These are phyloP conservation scores for Synergus gifuensis DNA, from an alignment of 2,888 invertebrate species.

Conservation along the genomic window DNA sequence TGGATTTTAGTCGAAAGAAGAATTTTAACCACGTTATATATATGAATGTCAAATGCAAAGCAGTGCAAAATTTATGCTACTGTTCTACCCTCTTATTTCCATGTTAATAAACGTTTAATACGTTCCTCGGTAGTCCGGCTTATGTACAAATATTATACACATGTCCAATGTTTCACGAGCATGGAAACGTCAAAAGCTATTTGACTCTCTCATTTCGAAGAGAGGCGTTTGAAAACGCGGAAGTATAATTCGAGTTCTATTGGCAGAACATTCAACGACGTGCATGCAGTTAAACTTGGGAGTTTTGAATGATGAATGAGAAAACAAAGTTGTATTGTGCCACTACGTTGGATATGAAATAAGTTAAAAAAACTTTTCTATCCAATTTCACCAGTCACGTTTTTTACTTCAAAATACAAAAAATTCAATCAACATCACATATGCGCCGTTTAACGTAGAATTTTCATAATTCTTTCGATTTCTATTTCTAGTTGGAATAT, in stretches of 20 bases:
- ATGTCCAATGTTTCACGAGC: conserved; percentile 1
- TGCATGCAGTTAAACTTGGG: conserved; percentile 17
- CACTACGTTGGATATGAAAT: neutral
- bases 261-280: conserved; percentile 32
- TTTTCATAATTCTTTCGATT: neutral
- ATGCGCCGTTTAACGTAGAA: neutral
- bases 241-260: conserved; percentile 24
- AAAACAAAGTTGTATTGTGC: conserved; percentile 24
- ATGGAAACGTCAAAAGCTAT: conserved; percentile 33
- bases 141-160: conserved; percentile 12
- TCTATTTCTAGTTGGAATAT: too few relatives aligned
- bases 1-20: neutral
- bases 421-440: neutral
- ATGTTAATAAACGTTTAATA: conserved; percentile 40
- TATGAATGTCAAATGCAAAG: conserved; percentile 13
- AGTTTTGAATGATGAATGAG: conserved; percentile 17
- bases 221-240: conserved; percentile 19
- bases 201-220: conserved; percentile 20
- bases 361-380: neutral
- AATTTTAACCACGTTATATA: conserved; percentile 21
- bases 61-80: conserved; percentile 22
- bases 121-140: conserved; percentile 19
- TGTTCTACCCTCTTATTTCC: conserved; percentile 37
- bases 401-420: neutral
- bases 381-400: neutral